Conservation (phyloP, 2,888 invertebrate genomes). For the Dexiosoma caninum region DNA sequence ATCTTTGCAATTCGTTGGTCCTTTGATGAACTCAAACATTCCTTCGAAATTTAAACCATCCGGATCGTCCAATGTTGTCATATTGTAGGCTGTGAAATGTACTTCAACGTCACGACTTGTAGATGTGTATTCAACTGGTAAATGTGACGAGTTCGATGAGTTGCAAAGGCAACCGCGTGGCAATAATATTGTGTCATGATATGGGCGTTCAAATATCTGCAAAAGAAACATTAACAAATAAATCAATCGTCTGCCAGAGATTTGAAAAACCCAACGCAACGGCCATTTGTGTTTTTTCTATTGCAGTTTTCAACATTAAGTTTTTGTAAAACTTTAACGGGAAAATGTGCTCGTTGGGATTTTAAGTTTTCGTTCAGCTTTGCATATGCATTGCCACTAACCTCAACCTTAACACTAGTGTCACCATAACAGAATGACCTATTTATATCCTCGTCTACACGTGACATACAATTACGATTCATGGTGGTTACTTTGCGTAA, state of each 20-base stretch:
- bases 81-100: slow-evolving; percentile 88
- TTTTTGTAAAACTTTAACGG: not conserved
- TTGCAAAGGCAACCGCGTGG: slow-evolving; percentile 90
- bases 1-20: slow-evolving; percentile 84
- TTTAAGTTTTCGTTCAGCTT: not conserved
- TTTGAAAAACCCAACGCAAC: not conserved
- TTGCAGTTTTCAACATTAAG: not conserved
- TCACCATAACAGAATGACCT: slow-evolving; percentile 86
- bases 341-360: not conserved
- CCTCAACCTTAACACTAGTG: slow-evolving; percentile 83
- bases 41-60: slow-evolving; percentile 91
- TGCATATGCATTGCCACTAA: slow-evolving; percentile 50
- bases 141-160: slow-evolving; percentile 78
- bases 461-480: slow-evolving; percentile 78
- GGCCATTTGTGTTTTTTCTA: not conserved
- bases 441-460: slow-evolving; percentile 81
- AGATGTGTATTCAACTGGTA: slow-evolving; percentile 88
- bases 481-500: slow-evolving; percentile 85
- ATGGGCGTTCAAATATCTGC: slow-evolving; percentile 85
- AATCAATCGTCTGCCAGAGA: not conserved
- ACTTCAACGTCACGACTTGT: slow-evolving; percentile 87
- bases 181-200: slow-evolving; percentile 84
- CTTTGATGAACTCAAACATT: slow-evolving; percentile 87
- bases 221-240: slow-evolving; percentile 15
- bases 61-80: slow-evolving; percentile 92